Evolutionary conservation across 2,113 vertebrate species (phyloP), one percentile per base, ranked within the genome.

Genomic region (Oxygymnocypris stewartii): DNA sequence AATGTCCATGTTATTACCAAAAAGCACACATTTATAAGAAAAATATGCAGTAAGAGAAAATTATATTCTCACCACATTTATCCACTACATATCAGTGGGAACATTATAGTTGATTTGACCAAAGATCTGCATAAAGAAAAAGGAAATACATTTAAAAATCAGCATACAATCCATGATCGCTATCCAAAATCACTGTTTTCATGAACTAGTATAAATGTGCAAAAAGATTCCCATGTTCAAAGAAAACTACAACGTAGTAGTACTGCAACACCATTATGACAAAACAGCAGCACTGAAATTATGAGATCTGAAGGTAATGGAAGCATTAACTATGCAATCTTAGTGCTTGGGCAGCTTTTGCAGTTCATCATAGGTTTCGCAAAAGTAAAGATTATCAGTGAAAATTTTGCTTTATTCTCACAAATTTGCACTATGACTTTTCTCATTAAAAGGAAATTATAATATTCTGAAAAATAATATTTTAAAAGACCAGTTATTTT

Each of bases 101-200:
- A 63, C 44, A 74, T 23, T 80, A 74, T 42, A 77, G 79, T 44
- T 40, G 77, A 84, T 31, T 42, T 81, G 14, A 35, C 61, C n/a
- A 42, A 87, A 78, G 74, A 85, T 67, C 87, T 88, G 71, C 78
- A 67, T 74, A 77, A 57, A 79, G 16, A 61, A 73, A 31, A 81
- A 79, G 11, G 3, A 85, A 69, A 78, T 16, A 3, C 0, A 74
- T 51, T 71, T 40, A n/a, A 59, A n/a, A 14, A 79, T 35, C 14
- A 61, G 40, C 2, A 74, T 42, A 59, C 18, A 79, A 49, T 9
- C 11, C 47, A 61, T 11, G 13, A 35, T 54, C 51, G 6, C 76
- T 23, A n/a, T 35, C 35, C 35, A 79, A 79, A 79, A 57, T 20
- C 9, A 49, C 28, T 37, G 25, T 79, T 51, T 23, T 40, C 35